Conservation (phyloP, 2,113 vertebrate species). For the Agelaius tricolor region DNA sequence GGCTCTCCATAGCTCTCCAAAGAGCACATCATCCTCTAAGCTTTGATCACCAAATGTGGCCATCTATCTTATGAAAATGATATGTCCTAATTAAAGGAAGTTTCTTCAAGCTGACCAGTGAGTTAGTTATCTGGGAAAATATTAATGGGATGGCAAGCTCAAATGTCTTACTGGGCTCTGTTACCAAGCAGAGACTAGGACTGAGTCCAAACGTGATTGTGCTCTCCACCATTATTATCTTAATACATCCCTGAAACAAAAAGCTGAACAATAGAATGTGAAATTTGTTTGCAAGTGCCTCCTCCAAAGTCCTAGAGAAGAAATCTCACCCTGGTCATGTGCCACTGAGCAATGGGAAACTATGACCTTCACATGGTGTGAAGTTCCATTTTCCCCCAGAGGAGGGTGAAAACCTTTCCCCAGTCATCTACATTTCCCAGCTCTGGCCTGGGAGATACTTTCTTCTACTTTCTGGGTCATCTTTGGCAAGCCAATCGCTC, state of each 20-base stretch:
- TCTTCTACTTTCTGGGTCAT: background rate
- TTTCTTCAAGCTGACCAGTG: constrained; percentile 44
- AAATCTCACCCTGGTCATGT: background rate
- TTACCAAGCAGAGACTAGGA: background rate
- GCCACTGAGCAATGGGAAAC: background rate
- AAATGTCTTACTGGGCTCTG: background rate
- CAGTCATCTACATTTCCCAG: background rate
- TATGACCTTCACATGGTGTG: background rate
- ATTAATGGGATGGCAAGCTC: constrained; percentile 42
- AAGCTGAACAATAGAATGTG: background rate
- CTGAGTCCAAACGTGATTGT: background rate
- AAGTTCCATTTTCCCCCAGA: background rate
- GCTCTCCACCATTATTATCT: background rate
- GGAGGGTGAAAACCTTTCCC: background rate
- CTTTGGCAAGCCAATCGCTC: background rate
- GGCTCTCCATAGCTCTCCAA: background rate
- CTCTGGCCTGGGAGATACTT: background rate
- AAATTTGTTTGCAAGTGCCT: background rate
- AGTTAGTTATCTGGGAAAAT: constrained; percentile 56
- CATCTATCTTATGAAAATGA: background rate
- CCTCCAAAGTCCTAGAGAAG: background rate
- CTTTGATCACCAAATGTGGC: background rate
- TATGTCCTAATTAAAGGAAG: background rate
- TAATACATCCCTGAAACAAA: background rate
- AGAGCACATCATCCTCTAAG: background rate